Conservation (phyloP, 2,888 invertebrate genomes). For the Adelphocoris suturalis region DNA sequence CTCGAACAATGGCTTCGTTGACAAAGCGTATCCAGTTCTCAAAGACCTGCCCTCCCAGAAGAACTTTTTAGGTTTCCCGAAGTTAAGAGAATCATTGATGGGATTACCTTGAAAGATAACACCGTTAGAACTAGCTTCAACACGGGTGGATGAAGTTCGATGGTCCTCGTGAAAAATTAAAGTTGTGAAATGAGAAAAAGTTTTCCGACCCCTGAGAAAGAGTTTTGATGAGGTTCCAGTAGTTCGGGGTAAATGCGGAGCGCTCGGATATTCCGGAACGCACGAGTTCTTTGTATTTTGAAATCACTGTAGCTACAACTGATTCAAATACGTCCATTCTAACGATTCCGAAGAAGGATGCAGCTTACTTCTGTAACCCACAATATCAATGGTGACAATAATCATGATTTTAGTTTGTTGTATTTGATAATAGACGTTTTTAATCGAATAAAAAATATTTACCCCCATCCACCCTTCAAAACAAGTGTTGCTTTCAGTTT, state of each 20-base stretch:
- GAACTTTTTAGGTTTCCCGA: conserved; percentile 37
- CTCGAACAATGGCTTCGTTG: conserved; percentile 47
- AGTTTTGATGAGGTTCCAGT: conserved; percentile 26
- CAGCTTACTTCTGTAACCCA: too few species aligned
- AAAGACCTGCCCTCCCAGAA: neutral
- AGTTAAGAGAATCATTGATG: conserved; percentile 48
- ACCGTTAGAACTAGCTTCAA: conserved; percentile 27
- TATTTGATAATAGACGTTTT: too few species aligned
- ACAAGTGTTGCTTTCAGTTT: too few species aligned
- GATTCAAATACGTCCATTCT: too few species aligned
- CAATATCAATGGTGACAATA: too few species aligned
- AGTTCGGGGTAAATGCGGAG: neutral
- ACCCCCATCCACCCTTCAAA: too few species aligned
- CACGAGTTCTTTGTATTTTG: neutral
- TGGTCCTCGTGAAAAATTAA: conserved; percentile 49
- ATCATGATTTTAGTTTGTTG: too few species aligned
- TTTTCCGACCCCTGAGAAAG: conserved; percentile 18
- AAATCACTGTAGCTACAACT: too few species aligned
- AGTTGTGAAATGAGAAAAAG: conserved; percentile 52
- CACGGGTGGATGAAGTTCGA: conserved; percentile 40
- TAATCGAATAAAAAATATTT: too few species aligned
- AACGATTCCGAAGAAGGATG: too few species aligned
- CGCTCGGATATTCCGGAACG: neutral
- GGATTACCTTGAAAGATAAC: conserved; percentile 55
- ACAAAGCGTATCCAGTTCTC: conserved; percentile 48